These are phyloP conservation scores for Pelecanus crispus DNA, from an alignment of 2,113 vertebrate genomes.

Conservation along the genomic window DNA sequence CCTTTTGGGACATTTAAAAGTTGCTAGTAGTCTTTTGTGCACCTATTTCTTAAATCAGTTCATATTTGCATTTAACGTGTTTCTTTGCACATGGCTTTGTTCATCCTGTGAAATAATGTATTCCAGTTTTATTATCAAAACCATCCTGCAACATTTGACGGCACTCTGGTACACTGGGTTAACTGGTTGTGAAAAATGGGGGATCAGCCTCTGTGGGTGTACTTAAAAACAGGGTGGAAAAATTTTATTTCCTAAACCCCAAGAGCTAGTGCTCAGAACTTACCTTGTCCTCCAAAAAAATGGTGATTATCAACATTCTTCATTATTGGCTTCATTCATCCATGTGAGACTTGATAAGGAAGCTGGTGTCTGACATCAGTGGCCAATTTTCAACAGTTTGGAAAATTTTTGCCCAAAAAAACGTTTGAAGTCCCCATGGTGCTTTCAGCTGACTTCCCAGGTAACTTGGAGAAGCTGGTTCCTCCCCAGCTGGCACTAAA, in stretches of 20 bases:
- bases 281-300: background rate
- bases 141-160: background rate
- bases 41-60: background rate
- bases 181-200: background rate
- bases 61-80: background rate
- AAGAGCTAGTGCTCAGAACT: background rate
- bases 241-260: background rate
- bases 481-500: background rate
- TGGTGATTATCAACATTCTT: background rate
- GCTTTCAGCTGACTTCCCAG: background rate
- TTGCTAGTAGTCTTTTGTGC: background rate
- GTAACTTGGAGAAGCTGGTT: background rate
- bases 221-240: background rate
- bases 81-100: background rate
- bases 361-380: background rate
- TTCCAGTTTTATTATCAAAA: background rate
- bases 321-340: background rate
- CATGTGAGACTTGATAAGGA: background rate
- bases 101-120: background rate
- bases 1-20: background rate
- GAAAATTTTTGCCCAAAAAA: background rate
- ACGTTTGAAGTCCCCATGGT: background rate
- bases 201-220: background rate
- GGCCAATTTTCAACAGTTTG: background rate
- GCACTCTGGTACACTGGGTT: background rate